Evolutionary conservation across 2,797 vertebrate genomes (phyloP), one percentile per base, ranked within the genome.

Genomic region (Sebastes umbrosus): DNA sequence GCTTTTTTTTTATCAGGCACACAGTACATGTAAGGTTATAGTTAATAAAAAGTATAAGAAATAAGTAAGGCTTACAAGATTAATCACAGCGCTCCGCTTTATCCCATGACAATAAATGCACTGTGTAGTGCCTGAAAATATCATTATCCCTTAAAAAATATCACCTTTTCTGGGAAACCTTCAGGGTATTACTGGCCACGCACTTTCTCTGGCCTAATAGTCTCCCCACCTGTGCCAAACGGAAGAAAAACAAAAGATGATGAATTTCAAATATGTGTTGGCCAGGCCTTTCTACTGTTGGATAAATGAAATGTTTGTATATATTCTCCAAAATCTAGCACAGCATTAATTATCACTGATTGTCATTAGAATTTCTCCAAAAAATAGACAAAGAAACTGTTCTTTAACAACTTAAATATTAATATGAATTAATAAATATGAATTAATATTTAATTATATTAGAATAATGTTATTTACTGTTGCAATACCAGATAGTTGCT

Each of bases 161-260:
- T 63, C 32, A 29, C 66, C 71, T 52, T 46, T 83, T 46, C 64
- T 77, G 63, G 27, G 69, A 79, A 54, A 82, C 71, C 34, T 70
- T 22, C 43, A 14, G 83, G 54, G 46, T 79, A 34, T 80, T 64
- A 70, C 11, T 50, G 65, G 39, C 36, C 52, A 54, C 8, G 4
- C 55, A 69, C 52, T 79, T 59, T 68, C 14, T 77, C 63, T 77
- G 75, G 73, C 64, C 55, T 75, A 52, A 64, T 76, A 84, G 58
- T 83, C 62, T 87, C 34, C n/a, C 43, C 57, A 80, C 82, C 82
- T 89, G 64, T 67, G n/a, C 67, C 36, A 75, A 62, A 77, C 60
- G 25, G 59, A 16, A 6, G 25, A 16, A 60, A 57, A 58, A 63
- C 39, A 62, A 29, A n/a, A 32, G 16, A 31, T 57, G 25, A 69